These are phyloP conservation scores for Thamnaconus septentrionalis DNA, from an alignment of 2,113 vertebrate species.

Conservation along the genomic window DNA sequence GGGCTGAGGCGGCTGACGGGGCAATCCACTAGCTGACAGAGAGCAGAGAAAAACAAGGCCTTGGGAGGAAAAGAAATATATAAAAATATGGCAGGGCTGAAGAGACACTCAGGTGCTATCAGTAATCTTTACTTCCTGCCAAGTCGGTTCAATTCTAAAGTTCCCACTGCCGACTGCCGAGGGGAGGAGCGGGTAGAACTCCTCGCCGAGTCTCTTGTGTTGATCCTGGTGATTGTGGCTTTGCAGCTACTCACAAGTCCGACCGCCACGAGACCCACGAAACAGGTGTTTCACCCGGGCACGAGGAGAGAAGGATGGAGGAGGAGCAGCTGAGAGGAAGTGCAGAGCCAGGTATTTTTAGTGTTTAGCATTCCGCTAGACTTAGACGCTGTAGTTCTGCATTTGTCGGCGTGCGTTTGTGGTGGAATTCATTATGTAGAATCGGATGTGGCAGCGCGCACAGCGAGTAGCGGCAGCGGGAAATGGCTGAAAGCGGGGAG, in stretches of 20 bases:
- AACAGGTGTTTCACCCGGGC: conserved; percentile 9
- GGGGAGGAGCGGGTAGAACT: conserved; percentile 20
- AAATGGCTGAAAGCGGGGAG: background rate
- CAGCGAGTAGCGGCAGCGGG: background rate
- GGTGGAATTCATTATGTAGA: conserved; percentile 1
- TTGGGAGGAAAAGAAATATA: conserved; percentile 8
- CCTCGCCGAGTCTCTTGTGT: conserved; percentile 12
- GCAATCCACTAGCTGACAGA: conserved; percentile 52
- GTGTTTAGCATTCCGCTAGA: background rate
- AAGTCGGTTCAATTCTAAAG: conserved; percentile 39
- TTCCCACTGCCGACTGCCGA: conserved; percentile 13
- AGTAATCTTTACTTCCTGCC: conserved; percentile 52
- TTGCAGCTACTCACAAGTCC: conserved; percentile 27
- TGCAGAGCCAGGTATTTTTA: conserved; percentile 19
- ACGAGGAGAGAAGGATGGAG: background rate
- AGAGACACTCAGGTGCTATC: conserved; percentile 36
- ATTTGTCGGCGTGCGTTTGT: background rate
- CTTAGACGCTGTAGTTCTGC: conserved; percentile 2
- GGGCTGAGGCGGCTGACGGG: conserved; percentile 48
- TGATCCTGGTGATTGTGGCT: conserved; percentile 3
- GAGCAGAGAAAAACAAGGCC: conserved; percentile 30
- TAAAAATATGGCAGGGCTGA: background rate
- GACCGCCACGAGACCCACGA: conserved; percentile 7
- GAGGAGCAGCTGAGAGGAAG: background rate
- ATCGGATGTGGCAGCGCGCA: conserved; percentile 1